phyloP scores from a whole-genome alignment of 2,113 vertebrate species.

The Recurvirostra avosetta region DNA sequence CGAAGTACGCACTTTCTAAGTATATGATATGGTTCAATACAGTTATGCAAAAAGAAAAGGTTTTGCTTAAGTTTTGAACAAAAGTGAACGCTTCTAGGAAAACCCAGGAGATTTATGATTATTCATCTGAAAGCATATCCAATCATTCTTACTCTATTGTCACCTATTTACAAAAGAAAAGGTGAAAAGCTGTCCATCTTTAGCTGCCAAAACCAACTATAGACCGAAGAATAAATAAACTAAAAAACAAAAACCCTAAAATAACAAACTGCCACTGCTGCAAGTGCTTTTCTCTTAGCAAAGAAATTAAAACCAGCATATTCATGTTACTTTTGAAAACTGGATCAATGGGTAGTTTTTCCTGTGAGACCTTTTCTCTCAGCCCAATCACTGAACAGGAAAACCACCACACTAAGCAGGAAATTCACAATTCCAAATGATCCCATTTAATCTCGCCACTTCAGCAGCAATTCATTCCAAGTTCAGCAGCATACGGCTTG shows the following conservation, averaged over 20 bases:
- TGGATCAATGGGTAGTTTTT: neutral
- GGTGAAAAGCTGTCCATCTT: neutral
- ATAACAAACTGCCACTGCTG: neutral
- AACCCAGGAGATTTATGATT: neutral
- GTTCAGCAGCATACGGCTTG: neutral
- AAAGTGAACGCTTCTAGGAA: neutral
- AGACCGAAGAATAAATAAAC: neutral
- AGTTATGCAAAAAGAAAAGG: neutral
- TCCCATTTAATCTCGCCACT: slow-evolving; percentile 26
- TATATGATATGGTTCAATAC: rapidly evolving
- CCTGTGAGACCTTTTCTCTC: neutral
- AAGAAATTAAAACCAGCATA: neutral
- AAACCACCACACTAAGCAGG: neutral
- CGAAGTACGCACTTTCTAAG: neutral
- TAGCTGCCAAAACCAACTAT: neutral
- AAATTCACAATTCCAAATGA: slow-evolving; percentile 31
- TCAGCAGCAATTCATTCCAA: slow-evolving; percentile 39
- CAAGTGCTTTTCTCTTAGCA: neutral
- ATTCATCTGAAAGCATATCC: neutral
- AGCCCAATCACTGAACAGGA: neutral
- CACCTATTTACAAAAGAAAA: neutral
- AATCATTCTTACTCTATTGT: neutral
- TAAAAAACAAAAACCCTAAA: neutral
- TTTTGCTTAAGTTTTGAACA: neutral
- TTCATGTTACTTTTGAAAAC: neutral